Conservation (phyloP, 2,113 vertebrate genomes). For the Cavia aperea region DNA sequence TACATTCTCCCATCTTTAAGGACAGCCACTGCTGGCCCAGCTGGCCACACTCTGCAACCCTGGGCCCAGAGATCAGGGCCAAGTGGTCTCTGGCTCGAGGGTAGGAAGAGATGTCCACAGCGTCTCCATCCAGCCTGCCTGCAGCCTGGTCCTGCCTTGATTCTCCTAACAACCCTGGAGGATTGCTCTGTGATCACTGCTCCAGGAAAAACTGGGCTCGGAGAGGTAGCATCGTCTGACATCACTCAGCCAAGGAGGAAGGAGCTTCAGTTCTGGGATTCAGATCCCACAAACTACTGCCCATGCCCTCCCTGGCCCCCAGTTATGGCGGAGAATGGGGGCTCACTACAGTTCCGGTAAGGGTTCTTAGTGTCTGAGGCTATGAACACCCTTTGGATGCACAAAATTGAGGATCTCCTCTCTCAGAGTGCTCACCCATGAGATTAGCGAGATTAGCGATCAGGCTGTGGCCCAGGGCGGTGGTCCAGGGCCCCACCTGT, state of each 20-base stretch:
- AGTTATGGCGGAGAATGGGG: neutral
- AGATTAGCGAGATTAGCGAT: neutral
- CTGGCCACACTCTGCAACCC: neutral
- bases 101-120: neutral
- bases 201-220: neutral
- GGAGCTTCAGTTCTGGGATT: neutral
- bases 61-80: neutral
- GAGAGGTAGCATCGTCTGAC: neutral
- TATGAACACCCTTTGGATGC: neutral
- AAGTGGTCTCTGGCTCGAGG: neutral
- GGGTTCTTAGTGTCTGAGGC: neutral
- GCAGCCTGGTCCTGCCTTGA: too few relatives aligned
- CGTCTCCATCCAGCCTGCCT: neutral
- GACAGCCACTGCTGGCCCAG: neutral
- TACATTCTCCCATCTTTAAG: neutral
- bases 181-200: neutral
- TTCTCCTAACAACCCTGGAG: neutral
- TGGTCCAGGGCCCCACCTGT: neutral
- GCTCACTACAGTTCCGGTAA: neutral
- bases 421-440: too few relatives aligned
- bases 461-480: neutral
- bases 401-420: neutral
- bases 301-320: rapidly evolving
- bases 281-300: neutral
- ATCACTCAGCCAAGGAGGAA: neutral